A percentile compares a stretch with the other conserved stretches of the same genome.
phyloP scores from a whole-genome alignment of 2,797 vertebrate genomes.

The Manis pentadactyla region DNA sequence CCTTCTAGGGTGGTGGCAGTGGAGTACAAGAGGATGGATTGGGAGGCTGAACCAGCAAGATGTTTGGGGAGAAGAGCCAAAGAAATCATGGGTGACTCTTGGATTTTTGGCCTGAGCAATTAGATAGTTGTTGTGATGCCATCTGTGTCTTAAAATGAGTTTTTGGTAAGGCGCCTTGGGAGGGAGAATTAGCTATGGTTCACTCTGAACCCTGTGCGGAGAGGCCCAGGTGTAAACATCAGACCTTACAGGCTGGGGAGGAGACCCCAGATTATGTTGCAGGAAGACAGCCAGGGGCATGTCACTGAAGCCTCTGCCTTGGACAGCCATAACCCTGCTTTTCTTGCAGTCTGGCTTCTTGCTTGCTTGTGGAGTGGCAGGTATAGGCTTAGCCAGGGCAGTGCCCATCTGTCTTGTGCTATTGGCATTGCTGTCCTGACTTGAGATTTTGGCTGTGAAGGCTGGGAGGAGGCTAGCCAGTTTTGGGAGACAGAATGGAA shows the following conservation, averaged over 20 bases:
- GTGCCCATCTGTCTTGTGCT: slow-evolving; percentile 54
- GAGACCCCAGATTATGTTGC: background rate
- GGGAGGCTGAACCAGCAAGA: background rate
- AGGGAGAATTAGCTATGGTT: background rate
- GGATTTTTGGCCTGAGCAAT: slow-evolving; percentile 38
- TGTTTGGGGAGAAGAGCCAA: background rate
- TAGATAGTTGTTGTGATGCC: slow-evolving; percentile 28
- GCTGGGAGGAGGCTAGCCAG: slow-evolving; percentile 44
- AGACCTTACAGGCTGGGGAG: background rate
- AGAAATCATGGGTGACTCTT: background rate
- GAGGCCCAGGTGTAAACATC: background rate
- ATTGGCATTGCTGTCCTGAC: background rate
- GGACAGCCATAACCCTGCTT: background rate
- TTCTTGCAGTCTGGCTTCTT: background rate
- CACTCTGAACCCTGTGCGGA: background rate
- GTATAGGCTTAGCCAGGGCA: background rate
- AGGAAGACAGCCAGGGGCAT: background rate
- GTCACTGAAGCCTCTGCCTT: background rate
- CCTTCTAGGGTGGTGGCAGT: background rate
- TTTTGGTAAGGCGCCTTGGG: background rate
- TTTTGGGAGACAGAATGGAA: background rate
- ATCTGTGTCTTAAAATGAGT: slow-evolving; percentile 38
- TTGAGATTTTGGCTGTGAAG: slow-evolving; percentile 45
- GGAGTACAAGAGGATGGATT: background rate
- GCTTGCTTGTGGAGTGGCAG: slow-evolving; percentile 6